A percentile compares a stretch with the other conserved stretches of the same genome.
phyloP scores from a whole-genome alignment of 2,888 invertebrate species.

The Autographa pulchrina region DNA sequence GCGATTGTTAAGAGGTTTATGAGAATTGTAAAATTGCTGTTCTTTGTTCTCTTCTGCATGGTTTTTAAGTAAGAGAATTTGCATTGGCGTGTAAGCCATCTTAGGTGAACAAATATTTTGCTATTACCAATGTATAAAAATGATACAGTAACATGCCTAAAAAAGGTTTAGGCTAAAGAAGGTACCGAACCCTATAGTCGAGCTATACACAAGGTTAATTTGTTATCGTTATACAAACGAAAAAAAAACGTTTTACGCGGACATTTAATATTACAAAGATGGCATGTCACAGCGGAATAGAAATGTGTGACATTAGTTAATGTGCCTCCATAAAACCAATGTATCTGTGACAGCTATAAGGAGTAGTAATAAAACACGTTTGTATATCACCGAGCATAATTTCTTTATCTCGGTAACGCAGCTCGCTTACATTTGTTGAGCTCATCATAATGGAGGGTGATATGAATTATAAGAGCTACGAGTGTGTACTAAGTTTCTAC shows the following conservation, averaged over 20 bases:
- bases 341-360: conserved; percentile 40
- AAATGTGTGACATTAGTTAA: conserved; percentile 9
- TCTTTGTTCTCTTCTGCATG: conserved; percentile 23
- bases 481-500: conserved; percentile 56
- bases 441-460: conserved; percentile 76
- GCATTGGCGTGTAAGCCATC: not conserved
- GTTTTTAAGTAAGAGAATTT: no score
- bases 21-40: conserved; percentile 32
- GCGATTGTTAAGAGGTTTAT: conserved; percentile 51
- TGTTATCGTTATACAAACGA: no score
- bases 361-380: conserved; percentile 52
- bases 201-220: no score
- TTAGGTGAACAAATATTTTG: no score
- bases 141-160: no score
- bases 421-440: conserved; percentile 79
- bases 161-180: no score
- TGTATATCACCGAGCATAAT: conserved; percentile 74
- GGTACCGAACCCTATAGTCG: no score
- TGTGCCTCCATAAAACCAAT: conserved; percentile 32
- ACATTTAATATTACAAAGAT: not conserved
- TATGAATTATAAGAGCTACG: conserved; percentile 78
- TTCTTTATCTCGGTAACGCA: conserved; percentile 83
- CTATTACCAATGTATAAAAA: no score
- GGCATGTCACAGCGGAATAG: not conserved
- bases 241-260: no score